phyloP scores from a whole-genome alignment of 2,113 vertebrate species.

The Maccullochella peelii region DNA sequence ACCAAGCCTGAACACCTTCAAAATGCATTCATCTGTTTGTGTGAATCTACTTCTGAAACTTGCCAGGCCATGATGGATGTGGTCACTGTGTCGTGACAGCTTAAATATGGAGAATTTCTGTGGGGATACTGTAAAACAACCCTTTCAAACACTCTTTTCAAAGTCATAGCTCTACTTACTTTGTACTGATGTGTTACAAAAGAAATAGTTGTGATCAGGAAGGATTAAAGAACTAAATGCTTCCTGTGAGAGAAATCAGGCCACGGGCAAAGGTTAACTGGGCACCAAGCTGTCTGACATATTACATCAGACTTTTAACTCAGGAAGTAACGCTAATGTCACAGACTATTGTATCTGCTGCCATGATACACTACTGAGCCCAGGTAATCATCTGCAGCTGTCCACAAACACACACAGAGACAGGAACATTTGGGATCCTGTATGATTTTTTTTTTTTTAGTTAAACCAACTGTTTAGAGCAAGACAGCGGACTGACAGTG shows the following conservation, averaged over 20 bases:
- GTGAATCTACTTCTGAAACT: background rate
- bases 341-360: constrained; percentile 42
- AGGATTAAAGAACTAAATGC: constrained; percentile 22
- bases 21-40: constrained; percentile 41
- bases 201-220: constrained; percentile 24
- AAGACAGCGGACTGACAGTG: constrained; percentile 23
- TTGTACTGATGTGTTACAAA: constrained; percentile 13
- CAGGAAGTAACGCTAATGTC: constrained; percentile 53
- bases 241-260: constrained; percentile 14
- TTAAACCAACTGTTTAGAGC: background rate
- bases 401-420: constrained; percentile 30
- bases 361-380: constrained; percentile 15
- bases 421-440: constrained; percentile 35
- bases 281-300: constrained; percentile 29
- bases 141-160: constrained; percentile 16
- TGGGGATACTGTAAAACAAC: constrained; percentile 26
- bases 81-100: constrained; percentile 38
- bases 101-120: background rate
- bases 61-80: constrained; percentile 33
- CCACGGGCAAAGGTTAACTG: constrained; percentile 25
- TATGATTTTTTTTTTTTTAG: background rate
- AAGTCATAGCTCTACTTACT: constrained; percentile 14
- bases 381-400: constrained; percentile 57
- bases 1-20: constrained; percentile 39
- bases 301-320: constrained; percentile 47